A percentile compares a stretch with the other conserved stretches of the same genome.
Evolutionary conservation across 2,888 invertebrate species (phyloP).

Genomic region (Cylloceria caligata): DNA sequence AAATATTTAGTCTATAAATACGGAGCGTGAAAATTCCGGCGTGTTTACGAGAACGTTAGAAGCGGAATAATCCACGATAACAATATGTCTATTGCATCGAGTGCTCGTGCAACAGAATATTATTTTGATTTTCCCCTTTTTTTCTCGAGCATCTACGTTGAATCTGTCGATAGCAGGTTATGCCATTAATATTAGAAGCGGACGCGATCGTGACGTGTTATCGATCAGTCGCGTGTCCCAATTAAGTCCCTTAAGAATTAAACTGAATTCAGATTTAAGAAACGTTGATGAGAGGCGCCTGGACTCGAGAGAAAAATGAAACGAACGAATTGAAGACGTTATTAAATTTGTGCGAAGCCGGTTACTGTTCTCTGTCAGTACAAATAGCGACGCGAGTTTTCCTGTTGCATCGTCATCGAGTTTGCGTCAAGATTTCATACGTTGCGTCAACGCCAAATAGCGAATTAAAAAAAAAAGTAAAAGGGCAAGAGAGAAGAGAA

Average conservation of each 20-base stretch:
- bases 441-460: conserved; percentile 7
- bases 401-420: conserved; percentile 17
- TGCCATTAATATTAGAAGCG: conserved; percentile 61
- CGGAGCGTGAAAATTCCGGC: conserved; percentile 7
- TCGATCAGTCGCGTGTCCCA: conserved; percentile 8
- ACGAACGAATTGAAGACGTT: neutral
- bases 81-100: conserved; percentile 51
- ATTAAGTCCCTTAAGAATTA: conserved; percentile 8
- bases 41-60: conserved; percentile 1
- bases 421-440: conserved; percentile 21
- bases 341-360: conserved; percentile 9
- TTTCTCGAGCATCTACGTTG: conserved; percentile 21
- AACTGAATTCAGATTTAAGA: conserved; percentile 9
- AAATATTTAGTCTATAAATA: conserved; percentile 50
- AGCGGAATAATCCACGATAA: conserved; percentile 32
- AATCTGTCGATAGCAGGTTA: conserved; percentile 43
- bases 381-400: conserved; percentile 17
- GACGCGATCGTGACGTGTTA: conserved; percentile 20
- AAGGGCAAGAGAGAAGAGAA: conserved; percentile 19
- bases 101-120: conserved; percentile 32
- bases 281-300: neutral
- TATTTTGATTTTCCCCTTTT: conserved; percentile 34
- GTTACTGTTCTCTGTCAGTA: conserved; percentile 17
- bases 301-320: conserved; percentile 1
- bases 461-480: conserved; percentile 31